Evolutionary conservation across 1,140 invertebrate genomes (phyloP), one percentile per base, ranked within the genome.

Genomic region (Drosophila aff.): DNA sequence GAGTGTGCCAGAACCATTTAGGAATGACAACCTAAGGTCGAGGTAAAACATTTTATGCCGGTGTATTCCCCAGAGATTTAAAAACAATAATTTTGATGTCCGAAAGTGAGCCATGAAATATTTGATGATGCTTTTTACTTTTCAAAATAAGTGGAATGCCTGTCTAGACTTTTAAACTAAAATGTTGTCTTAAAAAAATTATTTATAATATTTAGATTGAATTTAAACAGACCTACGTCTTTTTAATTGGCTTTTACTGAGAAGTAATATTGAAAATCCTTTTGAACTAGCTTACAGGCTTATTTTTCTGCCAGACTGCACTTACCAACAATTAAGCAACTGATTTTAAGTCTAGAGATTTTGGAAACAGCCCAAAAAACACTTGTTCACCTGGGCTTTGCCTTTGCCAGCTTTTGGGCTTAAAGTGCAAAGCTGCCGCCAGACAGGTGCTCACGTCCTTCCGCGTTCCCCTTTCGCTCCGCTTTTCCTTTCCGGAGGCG

Each of bases 321-420:
- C 13, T 43, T 61, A 18, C 28, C 40, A 28, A 62, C 52, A 63
- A 82, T 60, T 78, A 47, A 46, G 41, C 64, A 43, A 67, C 62
- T 66, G 26, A 55, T 69, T 69, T 38, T 38, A 57, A 68, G 36
- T 26, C 55, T 31, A 15, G 23, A 33, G 28, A 38, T 57, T 28
- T 41, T 44, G 16, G 28, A 28, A 76, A 58, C 64, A 44, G 31
- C 44, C 49, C 23, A 26, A 44, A 40, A 57, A 50, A 67, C 46
- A 44, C 68, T 49, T 73, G 55, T 59, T 36, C 41, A 53, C 41
- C 46, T 67, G 40, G 36, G 38, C 44, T 53, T 76, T 78, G 10
- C 43, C 43, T 47, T 65, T 66, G 79, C 60, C 53, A 49, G 59
- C 66, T 86, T 76, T 79, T 69, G 67, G 71, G 79, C 50, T 72